phyloP scores from a whole-genome alignment of 2,797 vertebrate species.

The Xiphorhynchus erythropygius region DNA sequence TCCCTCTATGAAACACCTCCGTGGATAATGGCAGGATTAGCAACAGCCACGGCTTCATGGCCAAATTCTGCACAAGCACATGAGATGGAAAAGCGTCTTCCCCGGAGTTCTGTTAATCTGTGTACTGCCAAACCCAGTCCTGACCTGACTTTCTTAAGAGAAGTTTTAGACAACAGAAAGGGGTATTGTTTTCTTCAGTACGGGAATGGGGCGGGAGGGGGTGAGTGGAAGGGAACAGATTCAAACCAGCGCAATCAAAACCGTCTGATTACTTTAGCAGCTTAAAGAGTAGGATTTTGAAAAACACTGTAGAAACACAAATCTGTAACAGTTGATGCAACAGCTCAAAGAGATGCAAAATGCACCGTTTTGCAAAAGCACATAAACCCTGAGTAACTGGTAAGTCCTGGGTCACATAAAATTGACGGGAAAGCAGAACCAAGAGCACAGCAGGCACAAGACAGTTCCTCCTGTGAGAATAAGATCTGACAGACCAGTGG shows the following conservation, averaged over 20 bases:
- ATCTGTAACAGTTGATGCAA: fast-evolving
- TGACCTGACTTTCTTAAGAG: too few relatives aligned
- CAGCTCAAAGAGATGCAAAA: not conserved
- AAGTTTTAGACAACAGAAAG: not conserved
- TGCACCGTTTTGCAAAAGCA: fast-evolving
- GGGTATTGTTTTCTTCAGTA: not conserved
- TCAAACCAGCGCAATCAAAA: not conserved
- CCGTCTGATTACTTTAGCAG: not conserved
- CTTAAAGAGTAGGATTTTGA: not conserved
- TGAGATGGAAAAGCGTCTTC: not conserved
- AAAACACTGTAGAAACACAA: not conserved
- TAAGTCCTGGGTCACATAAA: not conserved
- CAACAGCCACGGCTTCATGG: fast-evolving
- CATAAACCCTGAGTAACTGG: not conserved
- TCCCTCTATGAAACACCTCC: not conserved
- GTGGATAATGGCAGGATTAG: not conserved
- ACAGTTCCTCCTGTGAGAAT: not conserved
- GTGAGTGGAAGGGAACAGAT: not conserved
- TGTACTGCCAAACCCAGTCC: not conserved
- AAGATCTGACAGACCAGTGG: not conserved
- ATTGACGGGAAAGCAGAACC: not conserved
- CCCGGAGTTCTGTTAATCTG: not conserved
- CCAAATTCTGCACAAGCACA: fast-evolving
- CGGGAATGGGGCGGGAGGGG: fast-evolving
- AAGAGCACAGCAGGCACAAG: not conserved